Conservation (phyloP, 2,888 invertebrate species). For the Zele albiditarsus region DNA sequence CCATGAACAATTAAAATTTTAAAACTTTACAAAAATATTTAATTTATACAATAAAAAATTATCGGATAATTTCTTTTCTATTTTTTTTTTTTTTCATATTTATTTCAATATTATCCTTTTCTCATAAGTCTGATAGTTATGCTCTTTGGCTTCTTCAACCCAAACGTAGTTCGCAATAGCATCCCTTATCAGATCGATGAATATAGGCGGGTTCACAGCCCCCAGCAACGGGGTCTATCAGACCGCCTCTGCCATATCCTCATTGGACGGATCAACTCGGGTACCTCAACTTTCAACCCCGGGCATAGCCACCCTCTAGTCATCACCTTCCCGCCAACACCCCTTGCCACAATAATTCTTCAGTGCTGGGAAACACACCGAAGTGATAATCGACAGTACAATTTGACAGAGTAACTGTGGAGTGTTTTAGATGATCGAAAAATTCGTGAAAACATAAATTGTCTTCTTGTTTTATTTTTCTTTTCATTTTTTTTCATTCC, state of each 20-base stretch:
- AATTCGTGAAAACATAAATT: neutral
- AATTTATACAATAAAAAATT: no score
- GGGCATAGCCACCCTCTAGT: conserved; percentile 50
- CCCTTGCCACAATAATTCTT: conserved; percentile 42
- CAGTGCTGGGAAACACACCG: conserved; percentile 25
- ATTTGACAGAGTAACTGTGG: conserved; percentile 32
- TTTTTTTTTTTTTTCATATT: no score
- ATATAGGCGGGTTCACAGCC: conserved; percentile 64
- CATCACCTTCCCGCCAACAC: conserved; percentile 44
- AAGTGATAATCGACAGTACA: conserved; percentile 45
- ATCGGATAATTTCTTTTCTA: no score
- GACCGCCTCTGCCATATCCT: conserved; percentile 56
- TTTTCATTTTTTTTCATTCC: neutral
- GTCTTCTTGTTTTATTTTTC: neutral
- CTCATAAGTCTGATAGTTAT: no score
- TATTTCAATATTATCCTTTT: no score
- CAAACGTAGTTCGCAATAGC: conserved; percentile 12
- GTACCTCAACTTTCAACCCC: conserved; percentile 55
- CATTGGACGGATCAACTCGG: conserved; percentile 60
- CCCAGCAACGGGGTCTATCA: conserved; percentile 56
- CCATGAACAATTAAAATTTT: no score
- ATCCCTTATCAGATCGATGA: conserved; percentile 68
- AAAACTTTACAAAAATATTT: no score
- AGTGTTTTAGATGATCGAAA: neutral
- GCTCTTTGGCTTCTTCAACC: neutral